These are phyloP conservation scores for Trinectes maculatus DNA, from an alignment of 2,113 vertebrate genomes.

Conservation along the genomic window DNA sequence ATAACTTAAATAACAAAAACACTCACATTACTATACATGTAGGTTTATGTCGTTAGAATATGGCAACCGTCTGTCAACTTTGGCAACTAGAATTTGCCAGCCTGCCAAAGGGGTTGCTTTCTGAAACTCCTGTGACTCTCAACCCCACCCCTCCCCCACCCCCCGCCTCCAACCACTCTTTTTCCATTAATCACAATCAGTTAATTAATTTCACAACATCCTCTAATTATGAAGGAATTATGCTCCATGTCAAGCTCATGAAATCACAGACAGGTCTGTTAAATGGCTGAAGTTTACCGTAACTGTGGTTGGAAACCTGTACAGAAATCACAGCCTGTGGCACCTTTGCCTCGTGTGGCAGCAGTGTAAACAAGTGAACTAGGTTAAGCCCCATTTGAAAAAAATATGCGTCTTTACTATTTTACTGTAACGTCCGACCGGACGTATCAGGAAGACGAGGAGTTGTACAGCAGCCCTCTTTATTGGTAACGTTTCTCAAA, in stretches of 20 bases:
- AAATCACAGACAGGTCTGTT: background rate
- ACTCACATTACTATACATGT: too few species aligned
- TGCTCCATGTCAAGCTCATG: conserved; percentile 21
- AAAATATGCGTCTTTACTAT: too few species aligned
- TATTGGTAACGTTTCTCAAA: too few species aligned
- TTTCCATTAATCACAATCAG: conserved; percentile 16
- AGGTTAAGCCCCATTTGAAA: too few species aligned
- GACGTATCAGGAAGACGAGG: too few species aligned
- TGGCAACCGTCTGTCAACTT: background rate
- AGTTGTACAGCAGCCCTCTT: too few species aligned
- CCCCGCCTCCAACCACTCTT: background rate
- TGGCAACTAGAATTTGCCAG: background rate
- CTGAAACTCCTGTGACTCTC: background rate
- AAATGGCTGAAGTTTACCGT: background rate
- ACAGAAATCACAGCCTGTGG: conserved; percentile 12
- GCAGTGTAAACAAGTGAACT: too few species aligned
- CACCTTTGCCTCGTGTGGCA: too few species aligned
- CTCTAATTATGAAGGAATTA: conserved; percentile 24
- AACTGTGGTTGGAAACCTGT: background rate
- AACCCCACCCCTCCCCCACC: background rate
- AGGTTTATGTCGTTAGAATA: background rate
- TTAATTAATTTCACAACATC: conserved; percentile 9
- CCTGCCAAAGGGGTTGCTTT: background rate
- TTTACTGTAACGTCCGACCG: too few species aligned
- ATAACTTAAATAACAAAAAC: too few species aligned